Conservation (phyloP, 2,113 vertebrate genomes). For the Cynocephalus volans region DNA sequence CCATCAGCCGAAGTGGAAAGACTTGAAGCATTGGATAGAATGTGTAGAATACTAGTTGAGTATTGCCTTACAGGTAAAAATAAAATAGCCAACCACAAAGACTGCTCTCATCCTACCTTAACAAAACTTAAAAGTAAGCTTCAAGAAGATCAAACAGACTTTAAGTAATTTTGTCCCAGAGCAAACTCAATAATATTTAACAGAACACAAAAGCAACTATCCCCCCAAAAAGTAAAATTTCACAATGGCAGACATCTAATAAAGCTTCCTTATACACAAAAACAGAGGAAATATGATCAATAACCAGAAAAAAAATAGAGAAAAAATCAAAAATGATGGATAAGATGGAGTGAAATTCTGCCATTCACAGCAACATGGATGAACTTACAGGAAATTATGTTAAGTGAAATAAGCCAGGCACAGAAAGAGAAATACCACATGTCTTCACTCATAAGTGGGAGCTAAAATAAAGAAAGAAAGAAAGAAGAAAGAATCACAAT, state of each 20-base stretch:
- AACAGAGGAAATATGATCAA: neutral
- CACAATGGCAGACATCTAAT: neutral
- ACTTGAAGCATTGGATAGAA: neutral
- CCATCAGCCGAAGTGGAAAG: neutral
- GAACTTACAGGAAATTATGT: no score
- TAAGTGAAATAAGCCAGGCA: no score
- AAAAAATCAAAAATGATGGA: neutral
- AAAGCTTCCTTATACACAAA: neutral
- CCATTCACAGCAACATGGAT: no score
- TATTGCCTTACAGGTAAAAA: neutral
- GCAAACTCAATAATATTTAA: neutral
- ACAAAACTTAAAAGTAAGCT: neutral
- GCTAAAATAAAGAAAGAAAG: no score
- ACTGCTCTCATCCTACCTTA: no score
- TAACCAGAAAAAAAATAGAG: neutral
- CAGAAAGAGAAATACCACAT: no score
- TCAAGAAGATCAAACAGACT: neutral
- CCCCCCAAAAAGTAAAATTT: neutral
- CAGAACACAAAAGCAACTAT: neutral
- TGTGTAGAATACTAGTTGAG: no score
- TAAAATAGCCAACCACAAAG: no score
- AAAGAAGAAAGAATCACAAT: no score
- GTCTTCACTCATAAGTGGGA: no score
- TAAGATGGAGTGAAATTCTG: neutral
- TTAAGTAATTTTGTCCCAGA: neutral